These are phyloP conservation scores for Phaonia tiefii DNA, from an alignment of 2,888 invertebrate species.

Conservation along the genomic window DNA sequence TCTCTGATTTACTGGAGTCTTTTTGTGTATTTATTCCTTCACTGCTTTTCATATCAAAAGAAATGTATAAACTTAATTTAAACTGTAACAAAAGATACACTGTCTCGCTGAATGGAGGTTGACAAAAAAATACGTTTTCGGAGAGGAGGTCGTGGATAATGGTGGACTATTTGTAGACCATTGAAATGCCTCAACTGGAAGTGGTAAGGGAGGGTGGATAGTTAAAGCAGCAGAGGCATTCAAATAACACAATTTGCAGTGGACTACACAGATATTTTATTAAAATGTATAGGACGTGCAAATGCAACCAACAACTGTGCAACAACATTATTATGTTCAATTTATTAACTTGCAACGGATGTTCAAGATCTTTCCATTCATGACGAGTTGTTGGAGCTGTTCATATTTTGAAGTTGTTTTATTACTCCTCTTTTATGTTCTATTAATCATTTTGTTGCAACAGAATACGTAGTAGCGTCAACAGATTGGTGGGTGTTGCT, in stretches of 20 bases:
- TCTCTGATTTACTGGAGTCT: conserved; percentile 26
- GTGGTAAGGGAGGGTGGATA: too few species aligned
- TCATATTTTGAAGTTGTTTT: conserved; percentile 37
- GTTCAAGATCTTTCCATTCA: conserved; percentile 54
- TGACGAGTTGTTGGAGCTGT: conserved; percentile 35
- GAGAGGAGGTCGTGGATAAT: not conserved
- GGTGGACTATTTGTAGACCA: not conserved
- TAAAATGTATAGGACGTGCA: conserved; percentile 51
- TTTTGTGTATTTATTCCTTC: not conserved
- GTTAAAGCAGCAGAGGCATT: not conserved
- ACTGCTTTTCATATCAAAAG: not conserved
- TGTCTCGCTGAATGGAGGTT: not conserved
- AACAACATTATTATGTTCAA: conserved; percentile 58
- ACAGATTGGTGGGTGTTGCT: conserved; percentile 44
- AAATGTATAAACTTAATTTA: conserved; percentile 60
- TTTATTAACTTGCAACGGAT: conserved; percentile 55
- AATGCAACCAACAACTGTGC: conserved; percentile 5
- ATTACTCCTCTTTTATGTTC: conserved; percentile 35
- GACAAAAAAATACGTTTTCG: not conserved
- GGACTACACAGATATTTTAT: conserved; percentile 47
- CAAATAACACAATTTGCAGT: conserved; percentile 31
- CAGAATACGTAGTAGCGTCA: not conserved
- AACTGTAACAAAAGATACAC: conserved; percentile 56
- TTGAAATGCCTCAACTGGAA: conserved; percentile 56
- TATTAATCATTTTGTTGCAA: conserved; percentile 57